These are phyloP conservation scores for Cephalotes varians DNA, from an alignment of 2,888 invertebrate genomes.

Conservation along the genomic window DNA sequence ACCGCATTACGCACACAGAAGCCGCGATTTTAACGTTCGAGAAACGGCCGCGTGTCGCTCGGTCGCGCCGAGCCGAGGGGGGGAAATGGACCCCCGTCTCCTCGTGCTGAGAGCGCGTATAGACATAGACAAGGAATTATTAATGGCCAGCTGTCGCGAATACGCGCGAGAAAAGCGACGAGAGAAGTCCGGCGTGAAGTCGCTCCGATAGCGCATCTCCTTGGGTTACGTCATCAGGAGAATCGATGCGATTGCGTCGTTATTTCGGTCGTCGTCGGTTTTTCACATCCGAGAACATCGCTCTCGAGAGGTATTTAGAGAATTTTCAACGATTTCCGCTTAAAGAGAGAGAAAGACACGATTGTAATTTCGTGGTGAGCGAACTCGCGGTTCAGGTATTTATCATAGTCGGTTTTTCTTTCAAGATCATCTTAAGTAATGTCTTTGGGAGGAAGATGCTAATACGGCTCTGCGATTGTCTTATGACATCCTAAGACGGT, in stretches of 20 bases:
- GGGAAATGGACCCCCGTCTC: slow-evolving; percentile 22
- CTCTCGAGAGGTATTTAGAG: background rate
- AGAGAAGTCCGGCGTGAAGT: background rate
- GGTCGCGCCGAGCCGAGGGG: slow-evolving; percentile 22
- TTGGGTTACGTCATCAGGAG: background rate
- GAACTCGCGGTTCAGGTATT: background rate
- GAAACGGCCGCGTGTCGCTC: slow-evolving; percentile 69
- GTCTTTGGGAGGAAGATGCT: too few species aligned
- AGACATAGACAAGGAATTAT: slow-evolving; percentile 61
- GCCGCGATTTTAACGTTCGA: slow-evolving; percentile 79
- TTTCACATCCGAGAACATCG: background rate
- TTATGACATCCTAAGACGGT: too few species aligned
- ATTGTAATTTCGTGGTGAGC: too few species aligned
- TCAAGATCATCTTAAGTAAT: too few species aligned
- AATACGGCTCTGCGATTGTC: too few species aligned
- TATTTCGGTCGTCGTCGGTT: background rate
- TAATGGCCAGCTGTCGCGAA: slow-evolving; percentile 60
- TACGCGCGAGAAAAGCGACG: background rate
- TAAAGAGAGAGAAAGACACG: background rate
- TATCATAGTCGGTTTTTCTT: too few species aligned
- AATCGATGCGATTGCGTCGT: background rate
- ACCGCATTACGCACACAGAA: slow-evolving; percentile 84
- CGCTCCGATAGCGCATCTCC: background rate
- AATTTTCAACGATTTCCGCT: background rate
- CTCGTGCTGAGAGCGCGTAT: slow-evolving; percentile 42